Evolutionary conservation across 1,140 invertebrate species (phyloP), one percentile per base, ranked within the genome.

Genomic region (Papilio polytes): DNA sequence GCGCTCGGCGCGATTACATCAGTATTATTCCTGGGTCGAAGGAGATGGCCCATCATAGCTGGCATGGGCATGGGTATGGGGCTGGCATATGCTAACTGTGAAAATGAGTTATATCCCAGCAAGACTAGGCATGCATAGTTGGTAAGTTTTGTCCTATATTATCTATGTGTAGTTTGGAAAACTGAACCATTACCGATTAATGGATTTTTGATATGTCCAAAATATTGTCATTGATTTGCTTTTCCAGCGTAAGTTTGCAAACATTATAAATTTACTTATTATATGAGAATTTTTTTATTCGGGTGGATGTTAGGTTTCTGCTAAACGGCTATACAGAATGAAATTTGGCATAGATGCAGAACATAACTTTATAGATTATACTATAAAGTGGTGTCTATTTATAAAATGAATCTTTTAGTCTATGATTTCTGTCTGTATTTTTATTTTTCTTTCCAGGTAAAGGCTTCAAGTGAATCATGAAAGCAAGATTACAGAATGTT

Each of bases 21-120:
- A 1, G 73, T 97, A n/a, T 90, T 98, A 53, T 97, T 98, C 87
- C 96, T 97, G 80, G 90, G 94, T 94, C 95, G 96, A 88, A 96
- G 96, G 94, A 93, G 95, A 81, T 98, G 97, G 97, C 97, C 97
- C 6, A 94, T 97, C 31, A 95, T 97, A 86, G 94, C 96, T 44
- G 97, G 97, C 31, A 95, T 96, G 83, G 97, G 97, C 48, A 97
- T 98, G 91, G 97, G 97, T 22, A 92, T 97, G 85, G 97, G 97
- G 72, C 95, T 97, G 89, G 97, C 97, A 80, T 98, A 97, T 95
- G 96, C 96, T 80, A 97, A 97, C 91, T 98, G 97, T 93, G 96
- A 98, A 94, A 95, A 96, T 85, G 91, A 91, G 78, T 85, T 95
- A 81, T 94, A 95, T 82, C 83, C 88, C 22, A 93, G 90, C 85